These are phyloP conservation scores for Entomobrya proxima DNA, from an alignment of 2,888 invertebrate species.

Conservation along the genomic window DNA sequence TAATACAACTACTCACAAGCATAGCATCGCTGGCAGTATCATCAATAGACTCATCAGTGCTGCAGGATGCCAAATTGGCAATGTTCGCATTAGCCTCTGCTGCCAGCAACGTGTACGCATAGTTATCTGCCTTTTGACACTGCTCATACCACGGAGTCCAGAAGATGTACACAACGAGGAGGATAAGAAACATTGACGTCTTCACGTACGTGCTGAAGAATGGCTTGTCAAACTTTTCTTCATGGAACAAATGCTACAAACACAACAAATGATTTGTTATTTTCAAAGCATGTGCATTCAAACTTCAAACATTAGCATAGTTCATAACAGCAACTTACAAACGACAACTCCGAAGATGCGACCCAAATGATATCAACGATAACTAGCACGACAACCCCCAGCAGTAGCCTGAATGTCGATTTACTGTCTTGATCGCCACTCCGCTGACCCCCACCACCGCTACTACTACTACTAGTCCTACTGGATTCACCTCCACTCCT, in stretches of 20 bases:
- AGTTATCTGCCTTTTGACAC: slow-evolving; percentile 81
- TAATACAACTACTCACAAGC: slow-evolving; percentile 46
- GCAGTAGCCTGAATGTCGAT: slow-evolving; percentile 83
- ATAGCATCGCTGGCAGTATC: slow-evolving; percentile 71
- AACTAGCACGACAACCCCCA: slow-evolving; percentile 91
- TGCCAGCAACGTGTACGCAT: slow-evolving; percentile 58
- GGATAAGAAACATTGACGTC: slow-evolving; percentile 94
- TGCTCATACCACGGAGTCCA: slow-evolving; percentile 94
- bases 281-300: too few species aligned
- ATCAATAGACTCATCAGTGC: slow-evolving; percentile 67
- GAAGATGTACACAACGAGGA: slow-evolving; percentile 91
- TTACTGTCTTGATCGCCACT: slow-evolving; percentile 41
- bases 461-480: slow-evolving; percentile 27
- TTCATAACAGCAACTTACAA: slow-evolving; percentile 81
- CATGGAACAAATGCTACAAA: slow-evolving; percentile 89
- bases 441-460: background rate
- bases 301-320: too few species aligned
- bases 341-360: slow-evolving; percentile 93
- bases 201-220: slow-evolving; percentile 97
- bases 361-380: slow-evolving; percentile 98
- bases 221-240: slow-evolving; percentile 92
- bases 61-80: slow-evolving; percentile 42
- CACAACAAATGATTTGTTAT: slow-evolving; percentile 72
- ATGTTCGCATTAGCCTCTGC: slow-evolving; percentile 65
- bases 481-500: slow-evolving; percentile 53